Conservation (phyloP, 2,888 invertebrate genomes). For the Dynastes tityus region DNA sequence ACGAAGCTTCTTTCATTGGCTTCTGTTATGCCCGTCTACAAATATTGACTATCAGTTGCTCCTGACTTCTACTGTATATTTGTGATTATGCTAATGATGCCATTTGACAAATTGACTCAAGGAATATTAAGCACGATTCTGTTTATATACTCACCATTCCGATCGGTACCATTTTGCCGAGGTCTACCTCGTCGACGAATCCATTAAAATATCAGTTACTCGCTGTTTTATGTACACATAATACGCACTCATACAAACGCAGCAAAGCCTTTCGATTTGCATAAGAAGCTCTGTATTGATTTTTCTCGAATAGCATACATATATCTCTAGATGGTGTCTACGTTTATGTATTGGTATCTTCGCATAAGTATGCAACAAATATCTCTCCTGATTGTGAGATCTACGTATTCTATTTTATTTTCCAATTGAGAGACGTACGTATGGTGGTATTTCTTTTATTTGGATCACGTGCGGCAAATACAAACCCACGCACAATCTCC, state of each 20-base stretch:
- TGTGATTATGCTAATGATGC: slow-evolving; percentile 56
- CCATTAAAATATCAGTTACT: slow-evolving; percentile 54
- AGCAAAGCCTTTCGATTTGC: slow-evolving; percentile 46
- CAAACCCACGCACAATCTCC: slow-evolving; percentile 10
- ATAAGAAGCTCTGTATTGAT: slow-evolving; percentile 49
- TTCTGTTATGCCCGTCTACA: slow-evolving; percentile 36
- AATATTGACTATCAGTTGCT: slow-evolving; percentile 53
- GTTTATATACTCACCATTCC: slow-evolving; percentile 41
- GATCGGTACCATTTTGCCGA: slow-evolving; percentile 41
- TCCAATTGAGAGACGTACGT: background rate
- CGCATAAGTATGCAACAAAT: background rate
- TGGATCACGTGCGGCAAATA: slow-evolving; percentile 44
- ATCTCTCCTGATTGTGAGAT: slow-evolving; percentile 3
- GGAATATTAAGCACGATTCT: slow-evolving; percentile 53
- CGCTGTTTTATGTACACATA: slow-evolving; percentile 35
- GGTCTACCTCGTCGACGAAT: slow-evolving; percentile 46
- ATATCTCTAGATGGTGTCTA: slow-evolving; percentile 11
- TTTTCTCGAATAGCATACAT: slow-evolving; percentile 45
- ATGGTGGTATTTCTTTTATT: slow-evolving; percentile 24
- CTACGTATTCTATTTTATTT: slow-evolving; percentile 9
- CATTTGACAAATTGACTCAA: slow-evolving; percentile 55
- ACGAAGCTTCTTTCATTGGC: slow-evolving; percentile 4
- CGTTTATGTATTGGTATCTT: slow-evolving; percentile 9
- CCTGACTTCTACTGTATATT: slow-evolving; percentile 48
- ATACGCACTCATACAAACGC: slow-evolving; percentile 25